phyloP scores from a whole-genome alignment of 2,797 vertebrate species.

The Gambelia wislizenii region DNA sequence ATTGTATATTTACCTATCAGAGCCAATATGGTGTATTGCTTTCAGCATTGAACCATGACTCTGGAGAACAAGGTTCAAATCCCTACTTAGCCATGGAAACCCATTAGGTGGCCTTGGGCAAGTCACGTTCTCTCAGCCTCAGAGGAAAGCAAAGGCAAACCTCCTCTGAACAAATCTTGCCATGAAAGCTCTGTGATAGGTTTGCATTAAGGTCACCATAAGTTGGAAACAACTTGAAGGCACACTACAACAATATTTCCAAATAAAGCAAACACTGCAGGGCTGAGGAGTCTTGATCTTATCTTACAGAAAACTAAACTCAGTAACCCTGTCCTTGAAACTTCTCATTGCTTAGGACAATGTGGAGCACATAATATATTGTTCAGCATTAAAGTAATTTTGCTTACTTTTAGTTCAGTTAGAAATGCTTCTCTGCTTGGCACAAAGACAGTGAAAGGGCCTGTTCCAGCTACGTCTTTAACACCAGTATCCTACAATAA shows the following conservation, averaged over 20 bases:
- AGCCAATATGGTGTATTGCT: too few species aligned
- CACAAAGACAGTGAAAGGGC: slow-evolving; percentile 91
- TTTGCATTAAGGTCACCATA: too few species aligned
- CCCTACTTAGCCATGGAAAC: too few species aligned
- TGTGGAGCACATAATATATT: background rate
- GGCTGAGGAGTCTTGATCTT: background rate
- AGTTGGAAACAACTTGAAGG: too few species aligned
- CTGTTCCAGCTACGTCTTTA: slow-evolving; percentile 78
- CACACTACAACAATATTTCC: background rate
- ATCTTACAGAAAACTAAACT: background rate
- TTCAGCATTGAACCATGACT: too few species aligned
- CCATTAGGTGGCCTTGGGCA: too few species aligned
- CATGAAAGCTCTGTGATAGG: too few species aligned
- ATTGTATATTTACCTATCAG: background rate
- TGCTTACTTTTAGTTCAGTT: slow-evolving; percentile 72
- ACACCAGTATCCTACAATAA: slow-evolving; percentile 58
- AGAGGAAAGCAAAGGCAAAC: too few species aligned
- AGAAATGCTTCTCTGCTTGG: slow-evolving; percentile 74
- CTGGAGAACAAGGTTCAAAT: too few species aligned
- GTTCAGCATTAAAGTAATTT: background rate
- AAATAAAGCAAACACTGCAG: background rate
- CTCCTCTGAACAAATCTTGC: too few species aligned
- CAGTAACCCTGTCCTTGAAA: background rate
- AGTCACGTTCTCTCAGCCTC: too few species aligned
- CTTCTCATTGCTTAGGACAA: background rate